These are phyloP conservation scores for Drosophila melanogaster DNA, from an alignment of 1,140 invertebrate genomes.

Conservation along the genomic window DNA sequence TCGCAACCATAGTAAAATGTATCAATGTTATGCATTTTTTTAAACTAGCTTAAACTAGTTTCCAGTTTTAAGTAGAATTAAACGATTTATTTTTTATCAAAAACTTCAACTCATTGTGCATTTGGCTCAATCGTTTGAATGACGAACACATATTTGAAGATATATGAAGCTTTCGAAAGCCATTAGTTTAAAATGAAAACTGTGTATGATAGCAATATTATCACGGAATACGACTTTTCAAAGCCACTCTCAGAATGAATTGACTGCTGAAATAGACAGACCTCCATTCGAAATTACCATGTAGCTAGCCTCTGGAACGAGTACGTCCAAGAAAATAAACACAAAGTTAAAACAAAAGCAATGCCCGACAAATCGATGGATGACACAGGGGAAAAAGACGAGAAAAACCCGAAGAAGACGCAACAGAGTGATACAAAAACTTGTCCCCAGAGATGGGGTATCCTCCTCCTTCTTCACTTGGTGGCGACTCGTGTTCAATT, in stretches of 20 bases:
- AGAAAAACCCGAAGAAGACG: slow-evolving; percentile 9
- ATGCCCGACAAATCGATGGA: slow-evolving; percentile 32
- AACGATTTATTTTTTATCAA: background rate
- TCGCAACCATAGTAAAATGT: too few species aligned
- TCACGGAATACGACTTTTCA: background rate
- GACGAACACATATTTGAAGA: too few species aligned
- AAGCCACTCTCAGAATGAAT: background rate
- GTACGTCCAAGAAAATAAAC: background rate
- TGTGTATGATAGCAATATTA: too few species aligned
- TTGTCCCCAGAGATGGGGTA: slow-evolving; percentile 10
- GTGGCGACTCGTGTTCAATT: slow-evolving; percentile 51
- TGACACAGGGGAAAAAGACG: slow-evolving; percentile 10
- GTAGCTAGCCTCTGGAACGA: background rate
- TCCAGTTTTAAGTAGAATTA: background rate
- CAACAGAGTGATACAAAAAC: slow-evolving; percentile 48
- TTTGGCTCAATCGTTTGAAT: background rate
- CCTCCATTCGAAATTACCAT: background rate
- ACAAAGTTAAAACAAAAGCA: slow-evolving; percentile 23
- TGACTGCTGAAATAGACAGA: background rate
- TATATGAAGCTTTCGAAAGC: background rate
- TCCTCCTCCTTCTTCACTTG: background rate
- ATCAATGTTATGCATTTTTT: too few species aligned
- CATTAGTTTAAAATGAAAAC: background rate
- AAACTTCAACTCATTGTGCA: background rate
- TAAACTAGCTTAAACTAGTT: background rate